phyloP scores from a whole-genome alignment of 2,888 invertebrate genomes.

The Sphinx pinastri region DNA sequence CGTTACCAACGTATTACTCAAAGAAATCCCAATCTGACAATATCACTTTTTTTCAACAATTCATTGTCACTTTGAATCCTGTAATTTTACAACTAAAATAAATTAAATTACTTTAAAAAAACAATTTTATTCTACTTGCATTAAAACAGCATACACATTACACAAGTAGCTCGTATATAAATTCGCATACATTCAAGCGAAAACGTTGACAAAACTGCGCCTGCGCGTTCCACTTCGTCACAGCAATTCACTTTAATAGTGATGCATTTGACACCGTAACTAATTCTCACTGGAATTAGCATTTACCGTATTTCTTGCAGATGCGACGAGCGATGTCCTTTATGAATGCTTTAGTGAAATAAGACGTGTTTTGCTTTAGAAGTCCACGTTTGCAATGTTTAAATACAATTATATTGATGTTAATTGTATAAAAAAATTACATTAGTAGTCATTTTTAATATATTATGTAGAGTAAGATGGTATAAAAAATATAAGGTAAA shows the following conservation, averaged over 20 bases:
- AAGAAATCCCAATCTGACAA: too few species aligned
- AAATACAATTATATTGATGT: not conserved
- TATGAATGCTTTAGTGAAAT: not conserved
- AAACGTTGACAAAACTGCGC: not conserved
- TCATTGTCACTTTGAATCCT: too few species aligned
- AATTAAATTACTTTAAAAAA: too few species aligned
- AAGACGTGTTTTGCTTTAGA: not conserved
- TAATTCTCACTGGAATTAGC: slow-evolving; percentile 16
- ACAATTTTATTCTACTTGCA: not conserved
- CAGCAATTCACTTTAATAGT: slow-evolving; percentile 6
- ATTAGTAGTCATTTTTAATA: too few species aligned
- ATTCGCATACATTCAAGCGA: not conserved
- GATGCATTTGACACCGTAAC: slow-evolving; percentile 13
- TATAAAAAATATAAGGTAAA: too few species aligned
- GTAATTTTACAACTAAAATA: too few species aligned
- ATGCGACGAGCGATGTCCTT: not conserved
- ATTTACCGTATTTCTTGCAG: slow-evolving; percentile 10
- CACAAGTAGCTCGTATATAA: not conserved
- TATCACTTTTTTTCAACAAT: too few species aligned
- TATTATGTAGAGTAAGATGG: too few species aligned
- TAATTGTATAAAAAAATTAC: not conserved
- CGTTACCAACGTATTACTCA: too few species aligned
- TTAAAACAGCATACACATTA: not conserved
- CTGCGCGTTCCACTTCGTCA: slow-evolving; percentile 7
- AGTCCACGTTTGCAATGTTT: not conserved